phyloP scores from a whole-genome alignment of 2,113 vertebrate genomes.

The Rhinolophus ferrumequinum region DNA sequence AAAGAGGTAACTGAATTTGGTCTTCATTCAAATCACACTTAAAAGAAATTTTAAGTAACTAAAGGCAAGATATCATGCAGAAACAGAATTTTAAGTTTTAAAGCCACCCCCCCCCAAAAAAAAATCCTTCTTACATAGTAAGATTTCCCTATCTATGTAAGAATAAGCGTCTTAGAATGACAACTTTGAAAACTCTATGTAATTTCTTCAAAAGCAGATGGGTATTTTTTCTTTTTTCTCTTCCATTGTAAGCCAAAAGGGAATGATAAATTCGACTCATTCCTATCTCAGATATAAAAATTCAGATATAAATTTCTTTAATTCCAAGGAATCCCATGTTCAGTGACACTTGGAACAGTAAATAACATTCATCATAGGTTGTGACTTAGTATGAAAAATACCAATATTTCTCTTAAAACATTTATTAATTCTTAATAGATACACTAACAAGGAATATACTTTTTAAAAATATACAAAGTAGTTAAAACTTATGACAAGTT shows the following conservation, averaged over 20 bases:
- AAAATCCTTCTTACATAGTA: background rate
- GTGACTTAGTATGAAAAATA: background rate
- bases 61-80: background rate
- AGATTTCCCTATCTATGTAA: background rate
- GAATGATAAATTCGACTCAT: background rate
- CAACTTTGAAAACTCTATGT: background rate
- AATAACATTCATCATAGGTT: background rate
- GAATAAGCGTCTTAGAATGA: conserved; percentile 23
- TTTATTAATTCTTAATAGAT: background rate
- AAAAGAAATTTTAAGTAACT: background rate
- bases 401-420: conserved; percentile 22
- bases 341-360: background rate
- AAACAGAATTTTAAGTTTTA: conserved; percentile 39
- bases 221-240: background rate
- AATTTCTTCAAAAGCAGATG: conserved; percentile 47
- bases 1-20: background rate
- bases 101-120: background rate
- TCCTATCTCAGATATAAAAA: conserved; percentile 5
- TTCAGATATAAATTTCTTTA: background rate
- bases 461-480: background rate
- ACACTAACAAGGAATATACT: background rate
- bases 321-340: background rate
- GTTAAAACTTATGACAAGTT: background rate
- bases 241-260: background rate
- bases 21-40: conserved; percentile 47